A percentile compares a stretch with the other conserved stretches of the same genome.
These are phyloP conservation scores for Montifringilla adamsi DNA, from an alignment of 2,113 vertebrate species.

Conservation along the genomic window DNA sequence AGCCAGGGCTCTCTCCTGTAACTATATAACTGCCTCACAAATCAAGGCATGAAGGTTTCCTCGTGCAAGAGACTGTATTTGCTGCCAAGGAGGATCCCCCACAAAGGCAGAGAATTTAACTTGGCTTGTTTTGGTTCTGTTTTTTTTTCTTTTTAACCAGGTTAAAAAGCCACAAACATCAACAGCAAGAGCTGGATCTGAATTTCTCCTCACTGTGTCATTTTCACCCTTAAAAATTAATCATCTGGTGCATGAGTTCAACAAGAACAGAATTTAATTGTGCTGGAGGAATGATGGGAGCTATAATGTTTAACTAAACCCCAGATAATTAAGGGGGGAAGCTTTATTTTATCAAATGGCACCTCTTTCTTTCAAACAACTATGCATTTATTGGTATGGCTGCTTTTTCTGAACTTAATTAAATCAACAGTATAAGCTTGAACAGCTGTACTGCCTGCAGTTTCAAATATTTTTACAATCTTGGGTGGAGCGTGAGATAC, in stretches of 20 bases:
- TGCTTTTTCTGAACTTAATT: conserved; percentile 7
- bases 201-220: not conserved
- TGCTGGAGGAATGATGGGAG: not conserved
- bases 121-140: not conserved
- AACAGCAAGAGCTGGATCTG: not conserved
- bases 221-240: not conserved
- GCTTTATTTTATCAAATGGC: not conserved
- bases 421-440: conserved; percentile 11
- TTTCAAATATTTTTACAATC: conserved; percentile 29
- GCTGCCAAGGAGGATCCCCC: not conserved
- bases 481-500: conserved; percentile 50
- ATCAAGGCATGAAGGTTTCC: not conserved
- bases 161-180: not conserved
- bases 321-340: not conserved
- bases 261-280: not conserved
- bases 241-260: not conserved
- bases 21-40: not conserved
- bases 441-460: conserved; percentile 47
- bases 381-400: not conserved
- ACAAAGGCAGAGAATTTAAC: not conserved
- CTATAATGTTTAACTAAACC: not conserved
- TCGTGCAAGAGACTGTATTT: not conserved
- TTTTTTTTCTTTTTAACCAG: not conserved
- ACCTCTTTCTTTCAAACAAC: not conserved
- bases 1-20: not conserved